Percentiles rank a stretch among this genome's conserved stretches.
Conservation (phyloP, 2,797 vertebrate species). For the Acanthiza pusilla region DNA sequence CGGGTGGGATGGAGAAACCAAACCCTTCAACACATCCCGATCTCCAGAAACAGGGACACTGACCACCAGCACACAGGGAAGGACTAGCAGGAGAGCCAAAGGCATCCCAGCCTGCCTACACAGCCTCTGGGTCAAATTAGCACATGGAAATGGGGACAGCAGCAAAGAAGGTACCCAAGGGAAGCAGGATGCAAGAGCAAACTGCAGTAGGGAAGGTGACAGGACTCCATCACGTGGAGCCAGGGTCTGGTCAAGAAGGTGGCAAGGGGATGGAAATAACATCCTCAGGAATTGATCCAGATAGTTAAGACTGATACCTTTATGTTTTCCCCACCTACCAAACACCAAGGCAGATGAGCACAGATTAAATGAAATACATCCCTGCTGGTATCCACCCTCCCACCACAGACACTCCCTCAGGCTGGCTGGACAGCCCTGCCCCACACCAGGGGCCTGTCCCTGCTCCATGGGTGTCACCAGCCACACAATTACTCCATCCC, state of each 20-base stretch:
- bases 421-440: not conserved
- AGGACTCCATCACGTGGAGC: not conserved
- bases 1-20: not conserved
- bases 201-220: not conserved
- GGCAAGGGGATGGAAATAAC: not conserved
- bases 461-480: not conserved
- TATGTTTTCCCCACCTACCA: not conserved
- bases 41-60: not conserved
- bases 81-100: not conserved
- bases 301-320: not conserved
- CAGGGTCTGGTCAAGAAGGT: not conserved
- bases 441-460: not conserved
- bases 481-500: not conserved
- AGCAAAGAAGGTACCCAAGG: slow-evolving; percentile 4
- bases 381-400: not conserved
- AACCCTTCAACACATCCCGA: not conserved
- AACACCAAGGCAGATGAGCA: not conserved
- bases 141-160: slow-evolving; percentile 6
- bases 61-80: not conserved
- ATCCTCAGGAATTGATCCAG: not conserved
- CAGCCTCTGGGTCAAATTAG: slow-evolving; percentile 10
- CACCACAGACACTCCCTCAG: not conserved
- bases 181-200: not conserved
- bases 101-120: not conserved
- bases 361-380: not conserved